phyloP scores from a whole-genome alignment of 2,797 vertebrate genomes.

The Triplophysa yarkandensis region DNA sequence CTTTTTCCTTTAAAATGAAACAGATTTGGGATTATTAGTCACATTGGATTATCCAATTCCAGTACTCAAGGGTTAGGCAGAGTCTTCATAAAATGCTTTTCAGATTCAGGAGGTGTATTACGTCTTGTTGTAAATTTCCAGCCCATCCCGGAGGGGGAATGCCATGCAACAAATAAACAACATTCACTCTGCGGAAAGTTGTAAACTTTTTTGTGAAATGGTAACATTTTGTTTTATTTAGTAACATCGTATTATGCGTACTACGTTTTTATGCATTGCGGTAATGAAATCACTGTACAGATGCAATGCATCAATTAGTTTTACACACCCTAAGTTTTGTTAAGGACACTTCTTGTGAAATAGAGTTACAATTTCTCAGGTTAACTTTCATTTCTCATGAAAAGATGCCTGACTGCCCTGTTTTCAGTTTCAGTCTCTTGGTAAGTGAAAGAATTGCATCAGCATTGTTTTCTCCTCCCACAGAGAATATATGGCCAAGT shows the following conservation, averaged over 20 bases:
- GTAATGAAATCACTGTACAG: background rate
- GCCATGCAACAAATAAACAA: background rate
- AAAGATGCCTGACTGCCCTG: slow-evolving; percentile 50
- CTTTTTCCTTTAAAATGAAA: slow-evolving; percentile 20
- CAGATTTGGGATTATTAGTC: background rate
- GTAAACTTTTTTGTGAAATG: no score
- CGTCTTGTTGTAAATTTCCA: background rate
- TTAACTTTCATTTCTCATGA: slow-evolving; percentile 70
- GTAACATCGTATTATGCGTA: background rate
- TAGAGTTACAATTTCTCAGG: slow-evolving; percentile 20
- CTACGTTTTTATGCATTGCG: background rate
- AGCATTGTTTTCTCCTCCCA: background rate
- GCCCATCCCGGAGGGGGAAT: background rate
- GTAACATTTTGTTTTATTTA: background rate
- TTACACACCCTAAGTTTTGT: background rate
- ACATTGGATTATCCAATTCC: background rate
- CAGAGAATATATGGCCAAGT: background rate
- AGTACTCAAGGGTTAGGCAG: no score
- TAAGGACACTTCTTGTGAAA: slow-evolving; percentile 6
- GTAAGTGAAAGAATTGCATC: background rate
- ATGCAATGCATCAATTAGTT: no score
- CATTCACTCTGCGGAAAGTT: background rate
- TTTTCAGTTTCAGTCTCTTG: slow-evolving; percentile 66
- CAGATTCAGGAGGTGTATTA: background rate
- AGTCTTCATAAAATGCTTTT: background rate